Evolutionary conservation across 2,888 invertebrate genomes (phyloP).

Genomic region (Flexamia atlantica): DNA sequence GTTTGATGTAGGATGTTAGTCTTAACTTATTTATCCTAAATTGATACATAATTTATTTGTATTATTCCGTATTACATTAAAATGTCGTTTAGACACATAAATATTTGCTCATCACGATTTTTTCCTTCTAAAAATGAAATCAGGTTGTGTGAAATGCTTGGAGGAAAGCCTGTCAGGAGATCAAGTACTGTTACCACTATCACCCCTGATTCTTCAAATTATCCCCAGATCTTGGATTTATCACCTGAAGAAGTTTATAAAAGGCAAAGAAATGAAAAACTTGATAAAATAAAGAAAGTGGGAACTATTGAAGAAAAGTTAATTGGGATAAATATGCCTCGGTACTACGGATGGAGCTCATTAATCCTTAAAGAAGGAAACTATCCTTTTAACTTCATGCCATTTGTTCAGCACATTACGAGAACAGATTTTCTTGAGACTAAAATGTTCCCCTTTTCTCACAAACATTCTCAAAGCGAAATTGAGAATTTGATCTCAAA

Average conservation of each 20-base stretch:
- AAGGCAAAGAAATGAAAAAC: conserved; percentile 61
- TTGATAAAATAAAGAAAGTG: conserved; percentile 68
- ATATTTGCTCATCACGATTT: background rate
- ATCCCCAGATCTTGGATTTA: conserved; percentile 68
- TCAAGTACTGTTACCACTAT: background rate
- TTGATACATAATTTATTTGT: too few species aligned
- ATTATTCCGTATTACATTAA: too few species aligned
- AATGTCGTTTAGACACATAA: background rate
- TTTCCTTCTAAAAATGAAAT: background rate
- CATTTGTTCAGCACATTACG: conserved; percentile 86
- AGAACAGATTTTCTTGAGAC: conserved; percentile 83
- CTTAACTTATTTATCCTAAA: too few species aligned
- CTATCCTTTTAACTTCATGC: conserved; percentile 83
- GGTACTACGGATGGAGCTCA: conserved; percentile 87
- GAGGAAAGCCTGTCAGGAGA: too few species aligned
- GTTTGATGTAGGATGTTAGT: too few species aligned
- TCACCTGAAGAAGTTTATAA: conserved; percentile 55
- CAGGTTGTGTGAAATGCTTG: too few species aligned
- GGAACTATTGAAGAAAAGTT: conserved; percentile 90
- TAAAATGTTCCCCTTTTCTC: conserved; percentile 77
- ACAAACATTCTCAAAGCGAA: conserved; percentile 73
- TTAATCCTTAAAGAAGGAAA: conserved; percentile 79
- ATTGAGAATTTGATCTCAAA: conserved; percentile 76
- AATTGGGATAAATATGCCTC: conserved; percentile 89
- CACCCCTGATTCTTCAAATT: conserved; percentile 45